A percentile compares a stretch with the other conserved stretches of the same genome.
These are phyloP conservation scores for Pomacea canaliculata DNA, from an alignment of 2,888 invertebrate genomes.

Conservation along the genomic window DNA sequence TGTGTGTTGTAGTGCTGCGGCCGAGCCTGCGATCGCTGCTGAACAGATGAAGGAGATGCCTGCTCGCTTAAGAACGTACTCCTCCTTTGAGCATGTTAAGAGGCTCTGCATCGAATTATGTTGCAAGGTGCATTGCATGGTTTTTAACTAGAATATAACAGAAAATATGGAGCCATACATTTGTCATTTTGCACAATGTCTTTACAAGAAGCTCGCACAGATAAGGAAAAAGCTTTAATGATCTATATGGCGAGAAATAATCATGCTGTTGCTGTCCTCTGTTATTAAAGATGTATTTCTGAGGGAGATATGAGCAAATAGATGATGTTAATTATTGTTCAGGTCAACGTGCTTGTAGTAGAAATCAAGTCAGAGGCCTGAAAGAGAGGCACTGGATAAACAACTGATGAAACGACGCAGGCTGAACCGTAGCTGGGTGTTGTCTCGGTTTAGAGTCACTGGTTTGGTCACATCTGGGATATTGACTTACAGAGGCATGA, in stretches of 20 bases:
- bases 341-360: slow-evolving; percentile 93
- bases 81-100: slow-evolving; percentile 97
- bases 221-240: background rate
- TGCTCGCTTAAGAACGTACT: slow-evolving; percentile 94
- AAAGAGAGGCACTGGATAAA: slow-evolving; percentile 99
- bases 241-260: background rate
- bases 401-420: slow-evolving; percentile 95
- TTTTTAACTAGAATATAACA: no score
- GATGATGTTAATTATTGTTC: slow-evolving; percentile 19
- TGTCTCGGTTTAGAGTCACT: slow-evolving; percentile 95
- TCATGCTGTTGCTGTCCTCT: background rate
- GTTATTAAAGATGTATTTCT: background rate
- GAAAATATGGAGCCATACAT: no score
- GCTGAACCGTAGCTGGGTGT: slow-evolving; percentile 93
- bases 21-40: slow-evolving; percentile 95
- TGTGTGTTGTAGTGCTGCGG: slow-evolving; percentile 76
- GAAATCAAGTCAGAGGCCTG: slow-evolving; percentile 97
- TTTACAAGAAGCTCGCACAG: no score
- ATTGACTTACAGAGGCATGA: slow-evolving; percentile 96
- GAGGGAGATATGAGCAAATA: background rate
- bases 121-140: slow-evolving; percentile 79
- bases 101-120: slow-evolving; percentile 94
- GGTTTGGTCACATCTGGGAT: slow-evolving; percentile 92
- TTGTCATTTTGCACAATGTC: background rate
- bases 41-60: slow-evolving; percentile 95